Evolutionary conservation across 2,113 vertebrate species (phyloP).

Genomic region (Rhombomys opimus): DNA sequence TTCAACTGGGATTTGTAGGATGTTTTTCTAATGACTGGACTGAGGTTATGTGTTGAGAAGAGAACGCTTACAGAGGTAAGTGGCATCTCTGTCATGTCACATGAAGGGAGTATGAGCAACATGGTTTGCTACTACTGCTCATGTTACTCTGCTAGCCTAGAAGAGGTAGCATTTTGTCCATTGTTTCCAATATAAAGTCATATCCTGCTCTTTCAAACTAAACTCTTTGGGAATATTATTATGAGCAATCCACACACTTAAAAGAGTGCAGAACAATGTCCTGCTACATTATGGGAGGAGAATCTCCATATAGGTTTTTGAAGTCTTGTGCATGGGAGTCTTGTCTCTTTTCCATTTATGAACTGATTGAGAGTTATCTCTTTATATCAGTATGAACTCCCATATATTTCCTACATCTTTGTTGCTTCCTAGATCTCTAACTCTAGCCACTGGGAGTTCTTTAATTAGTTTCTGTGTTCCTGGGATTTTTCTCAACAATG

Average conservation of each 20-base stretch:
- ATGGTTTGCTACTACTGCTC: neutral
- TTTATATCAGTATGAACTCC: neutral
- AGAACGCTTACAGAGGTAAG: neutral
- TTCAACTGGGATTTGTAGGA: neutral
- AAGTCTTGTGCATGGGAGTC: slow-evolving; percentile 32
- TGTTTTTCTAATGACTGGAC: slow-evolving; percentile 48
- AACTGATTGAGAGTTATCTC: slow-evolving; percentile 4
- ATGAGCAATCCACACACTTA: neutral
- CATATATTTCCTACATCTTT: neutral
- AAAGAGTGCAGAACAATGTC: neutral
- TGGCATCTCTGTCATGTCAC: neutral
- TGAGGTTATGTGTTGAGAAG: neutral
- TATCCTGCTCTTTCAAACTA: neutral
- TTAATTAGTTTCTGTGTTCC: neutral
- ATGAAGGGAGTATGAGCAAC: neutral
- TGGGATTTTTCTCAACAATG: neutral
- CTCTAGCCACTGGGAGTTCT: neutral
- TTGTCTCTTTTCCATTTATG: neutral
- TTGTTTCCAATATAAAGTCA: neutral
- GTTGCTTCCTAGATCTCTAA: neutral
- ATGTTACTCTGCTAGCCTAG: neutral
- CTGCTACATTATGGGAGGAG: neutral
- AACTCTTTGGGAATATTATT: neutral
- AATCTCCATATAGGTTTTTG: neutral
- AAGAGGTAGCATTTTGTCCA: neutral